phyloP scores from a whole-genome alignment of 2,888 invertebrate species.

The Orchesellides sinensis region DNA sequence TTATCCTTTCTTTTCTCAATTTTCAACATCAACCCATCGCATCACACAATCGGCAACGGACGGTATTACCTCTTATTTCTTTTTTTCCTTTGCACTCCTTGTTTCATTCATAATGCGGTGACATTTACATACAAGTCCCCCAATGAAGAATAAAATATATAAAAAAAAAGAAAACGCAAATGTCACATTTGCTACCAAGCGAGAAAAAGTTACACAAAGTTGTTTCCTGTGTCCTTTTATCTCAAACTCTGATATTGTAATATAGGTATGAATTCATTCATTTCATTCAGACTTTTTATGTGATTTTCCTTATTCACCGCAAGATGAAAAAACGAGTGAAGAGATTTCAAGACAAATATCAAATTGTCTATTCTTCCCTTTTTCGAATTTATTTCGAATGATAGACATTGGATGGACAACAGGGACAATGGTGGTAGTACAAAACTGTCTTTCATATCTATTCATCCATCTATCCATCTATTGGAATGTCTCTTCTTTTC shows the following conservation, averaged over 20 bases:
- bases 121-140: conserved; percentile 23
- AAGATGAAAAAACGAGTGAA: conserved; percentile 14
- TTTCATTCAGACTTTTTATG: conserved; percentile 32
- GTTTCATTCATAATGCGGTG: conserved; percentile 22
- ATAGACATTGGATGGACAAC: conserved; percentile 67
- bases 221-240: conserved; percentile 5
- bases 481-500: conserved; percentile 43
- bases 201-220: conserved; percentile 12
- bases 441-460: conserved; percentile 32
- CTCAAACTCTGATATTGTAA: conserved; percentile 22
- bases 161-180: conserved; percentile 5
- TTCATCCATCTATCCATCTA: conserved; percentile 41
- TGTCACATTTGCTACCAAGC: conserved; percentile 32
- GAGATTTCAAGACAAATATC: conserved; percentile 30
- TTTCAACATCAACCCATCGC: not conserved
- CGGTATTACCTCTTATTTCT: conserved; percentile 37
- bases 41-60: not conserved
- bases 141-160: conserved; percentile 6
- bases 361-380: conserved; percentile 51
- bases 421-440: not conserved
- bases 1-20: conserved; percentile 8
- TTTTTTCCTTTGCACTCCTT: conserved; percentile 22
- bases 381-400: conserved; percentile 48
- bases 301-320: not conserved
- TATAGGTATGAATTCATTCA: conserved; percentile 44